Conservation (phyloP, 2,113 vertebrate genomes). For the Atherinomorus stipes region DNA sequence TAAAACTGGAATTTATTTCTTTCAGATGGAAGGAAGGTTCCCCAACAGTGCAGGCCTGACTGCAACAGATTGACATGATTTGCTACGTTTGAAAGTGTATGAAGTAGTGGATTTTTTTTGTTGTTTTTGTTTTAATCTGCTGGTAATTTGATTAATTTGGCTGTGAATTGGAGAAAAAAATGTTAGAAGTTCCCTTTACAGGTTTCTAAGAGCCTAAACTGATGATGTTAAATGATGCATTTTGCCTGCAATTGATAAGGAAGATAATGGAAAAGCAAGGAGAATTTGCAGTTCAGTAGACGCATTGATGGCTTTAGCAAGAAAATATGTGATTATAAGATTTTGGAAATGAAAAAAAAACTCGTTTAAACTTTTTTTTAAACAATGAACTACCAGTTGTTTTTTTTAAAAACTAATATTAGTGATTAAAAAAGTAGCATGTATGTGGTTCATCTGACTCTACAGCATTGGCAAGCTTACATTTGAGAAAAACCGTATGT, state of each 20-base stretch:
- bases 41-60: conserved; percentile 85
- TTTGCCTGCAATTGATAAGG: background rate
- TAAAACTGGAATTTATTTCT: conserved; percentile 98
- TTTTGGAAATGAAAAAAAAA: background rate
- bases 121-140: background rate
- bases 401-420: background rate
- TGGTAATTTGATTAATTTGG: background rate
- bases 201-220: background rate
- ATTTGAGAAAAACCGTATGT: conserved; percentile 28
- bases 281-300: background rate
- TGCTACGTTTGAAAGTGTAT: background rate
- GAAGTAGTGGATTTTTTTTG: background rate
- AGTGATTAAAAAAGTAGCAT: too few species aligned
- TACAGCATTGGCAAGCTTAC: conserved; percentile 2
- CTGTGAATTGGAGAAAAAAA: background rate
- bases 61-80: conserved; percentile 73
- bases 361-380: background rate
- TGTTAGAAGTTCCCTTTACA: background rate
- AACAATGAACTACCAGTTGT: background rate
- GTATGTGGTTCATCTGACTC: too few species aligned
- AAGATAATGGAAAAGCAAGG: background rate
- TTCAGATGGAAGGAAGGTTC: conserved; percentile 90
- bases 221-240: background rate
- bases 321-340: background rate
- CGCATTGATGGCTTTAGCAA: background rate